These are phyloP conservation scores for Microchirus variegatus DNA, from an alignment of 2,797 vertebrate species.

Conservation along the genomic window DNA sequence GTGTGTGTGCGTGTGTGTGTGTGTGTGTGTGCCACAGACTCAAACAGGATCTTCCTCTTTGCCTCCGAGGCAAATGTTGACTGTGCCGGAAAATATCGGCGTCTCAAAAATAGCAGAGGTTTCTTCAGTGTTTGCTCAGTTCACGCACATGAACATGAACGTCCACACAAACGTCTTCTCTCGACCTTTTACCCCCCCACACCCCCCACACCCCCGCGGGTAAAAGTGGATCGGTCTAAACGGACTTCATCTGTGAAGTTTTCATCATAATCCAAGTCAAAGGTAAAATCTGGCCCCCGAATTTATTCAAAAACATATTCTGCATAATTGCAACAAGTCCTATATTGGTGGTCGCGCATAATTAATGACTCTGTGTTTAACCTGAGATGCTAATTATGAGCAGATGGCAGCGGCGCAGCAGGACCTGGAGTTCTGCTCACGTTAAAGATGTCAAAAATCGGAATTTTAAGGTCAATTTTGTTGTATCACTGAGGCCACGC, in stretches of 20 bases:
- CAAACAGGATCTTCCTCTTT: conserved; percentile 63
- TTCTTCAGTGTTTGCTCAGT: conserved; percentile 39
- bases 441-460: too few relatives aligned
- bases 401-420: conserved; percentile 53
- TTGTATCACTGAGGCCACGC: too few relatives aligned
- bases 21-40: conserved; percentile 2
- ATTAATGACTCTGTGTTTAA: conserved; percentile 62
- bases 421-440: conserved; percentile 29
- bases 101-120: conserved; percentile 63
- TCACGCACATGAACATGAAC: conserved; percentile 25
- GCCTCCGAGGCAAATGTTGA: conserved; percentile 64
- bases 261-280: too few relatives aligned
- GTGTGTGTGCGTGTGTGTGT: too few relatives aligned
- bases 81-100: conserved; percentile 68
- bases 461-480: too few relatives aligned
- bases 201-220: too few relatives aligned
- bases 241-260: neutral
- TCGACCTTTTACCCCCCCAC: too few relatives aligned
- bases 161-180: conserved; percentile 4
- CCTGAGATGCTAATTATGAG: conserved; percentile 60
- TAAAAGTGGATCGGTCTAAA: conserved; percentile 9
- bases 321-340: conserved; percentile 38
- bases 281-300: too few relatives aligned
- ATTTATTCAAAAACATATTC: conserved; percentile 36
- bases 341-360: conserved; percentile 36